Evolutionary conservation across 2,797 vertebrate species (phyloP).

Genomic region (Cyclopterus lumpus): DNA sequence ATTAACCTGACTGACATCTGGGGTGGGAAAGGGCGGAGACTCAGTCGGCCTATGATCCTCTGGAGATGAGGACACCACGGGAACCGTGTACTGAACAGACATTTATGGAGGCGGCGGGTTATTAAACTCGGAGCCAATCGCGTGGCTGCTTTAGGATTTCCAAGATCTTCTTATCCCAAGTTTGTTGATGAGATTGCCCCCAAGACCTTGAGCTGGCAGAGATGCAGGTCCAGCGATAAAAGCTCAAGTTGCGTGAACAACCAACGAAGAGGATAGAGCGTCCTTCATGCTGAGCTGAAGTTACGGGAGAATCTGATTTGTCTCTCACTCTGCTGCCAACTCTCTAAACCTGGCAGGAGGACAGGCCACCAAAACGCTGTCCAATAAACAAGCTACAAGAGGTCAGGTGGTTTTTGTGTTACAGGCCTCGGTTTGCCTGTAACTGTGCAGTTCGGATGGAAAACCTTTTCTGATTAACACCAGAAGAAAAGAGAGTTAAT

Average conservation of each 20-base stretch:
- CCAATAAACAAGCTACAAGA: conserved; percentile 19
- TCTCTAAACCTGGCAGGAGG: conserved; percentile 60
- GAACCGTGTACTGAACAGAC: conserved; percentile 1
- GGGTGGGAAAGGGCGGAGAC: neutral
- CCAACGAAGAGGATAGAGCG: neutral
- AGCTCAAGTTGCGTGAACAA: conserved; percentile 25
- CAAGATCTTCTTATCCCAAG: conserved; percentile 43
- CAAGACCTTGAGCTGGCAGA: conserved; percentile 29
- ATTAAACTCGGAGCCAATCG: conserved; percentile 15
- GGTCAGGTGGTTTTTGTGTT: conserved; percentile 37
- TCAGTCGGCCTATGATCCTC: neutral
- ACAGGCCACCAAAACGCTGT: conserved; percentile 27
- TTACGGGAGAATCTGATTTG: conserved; percentile 25
- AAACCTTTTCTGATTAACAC: neutral
- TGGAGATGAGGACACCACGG: conserved; percentile 2
- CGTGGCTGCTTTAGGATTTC: conserved; percentile 19
- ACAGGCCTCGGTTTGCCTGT: conserved; percentile 7
- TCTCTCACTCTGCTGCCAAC: conserved; percentile 41
- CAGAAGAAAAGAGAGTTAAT: neutral
- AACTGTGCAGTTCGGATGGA: too few relatives aligned
- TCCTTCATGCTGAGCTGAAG: conserved; percentile 29
- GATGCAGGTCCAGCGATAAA: conserved; percentile 29
- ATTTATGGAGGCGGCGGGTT: neutral
- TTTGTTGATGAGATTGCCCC: conserved; percentile 39
- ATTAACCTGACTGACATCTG: neutral